Conservation (phyloP, 1,140 invertebrate species). For the Acarapis woodi region DNA sequence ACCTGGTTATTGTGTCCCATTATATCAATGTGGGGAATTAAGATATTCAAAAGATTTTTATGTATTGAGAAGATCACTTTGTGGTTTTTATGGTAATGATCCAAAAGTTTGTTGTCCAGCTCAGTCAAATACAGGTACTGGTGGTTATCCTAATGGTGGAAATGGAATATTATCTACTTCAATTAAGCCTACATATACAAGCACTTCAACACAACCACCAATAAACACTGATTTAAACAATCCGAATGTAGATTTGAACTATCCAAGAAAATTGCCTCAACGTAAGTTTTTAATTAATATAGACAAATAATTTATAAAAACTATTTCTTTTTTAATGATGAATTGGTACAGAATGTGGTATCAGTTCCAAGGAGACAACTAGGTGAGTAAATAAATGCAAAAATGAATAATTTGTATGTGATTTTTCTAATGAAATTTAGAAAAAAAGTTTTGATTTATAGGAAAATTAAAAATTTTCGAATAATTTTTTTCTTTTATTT, state of each 20-base stretch:
- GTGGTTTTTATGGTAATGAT: slow-evolving; percentile 8
- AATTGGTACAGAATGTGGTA: not conserved
- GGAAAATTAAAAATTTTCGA: too few species aligned
- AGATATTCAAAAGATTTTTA: not conserved
- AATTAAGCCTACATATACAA: too few species aligned
- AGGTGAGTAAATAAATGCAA: not conserved
- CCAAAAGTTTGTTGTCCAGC: slow-evolving; percentile 10
- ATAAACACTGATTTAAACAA: too few species aligned
- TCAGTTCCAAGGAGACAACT: not conserved
- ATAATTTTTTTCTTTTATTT: not conserved
- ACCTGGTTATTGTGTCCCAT: not conserved
- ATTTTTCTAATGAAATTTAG: not conserved
- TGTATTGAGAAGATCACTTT: slow-evolving; percentile 1
- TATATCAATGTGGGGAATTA: not conserved
- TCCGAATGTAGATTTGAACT: too few species aligned
- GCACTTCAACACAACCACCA: too few species aligned
- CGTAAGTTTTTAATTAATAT: too few species aligned
- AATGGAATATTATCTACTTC: too few species aligned
- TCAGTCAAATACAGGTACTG: not conserved
- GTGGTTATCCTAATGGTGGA: too few species aligned
- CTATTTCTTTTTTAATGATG: not conserved
- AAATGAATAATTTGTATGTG: not conserved
- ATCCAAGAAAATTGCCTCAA: too few species aligned
- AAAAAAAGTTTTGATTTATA: too few species aligned
- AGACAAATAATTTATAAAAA: too few species aligned